These are phyloP conservation scores for Metallyticus violacea DNA, from an alignment of 2,888 invertebrate genomes.

Conservation along the genomic window DNA sequence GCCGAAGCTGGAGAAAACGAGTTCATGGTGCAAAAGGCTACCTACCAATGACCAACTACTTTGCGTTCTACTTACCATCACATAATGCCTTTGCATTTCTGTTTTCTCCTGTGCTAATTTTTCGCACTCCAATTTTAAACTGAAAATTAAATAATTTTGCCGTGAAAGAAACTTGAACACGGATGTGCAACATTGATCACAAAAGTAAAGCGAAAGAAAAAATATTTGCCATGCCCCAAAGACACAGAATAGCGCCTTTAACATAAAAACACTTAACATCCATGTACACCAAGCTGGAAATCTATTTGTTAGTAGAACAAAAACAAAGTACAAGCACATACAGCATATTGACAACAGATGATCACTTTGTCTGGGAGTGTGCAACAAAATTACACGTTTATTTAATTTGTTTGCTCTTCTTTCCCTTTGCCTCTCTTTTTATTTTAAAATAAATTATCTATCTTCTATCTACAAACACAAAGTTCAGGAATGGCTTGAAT, in stretches of 20 bases:
- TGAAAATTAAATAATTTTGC: slow-evolving; percentile 45
- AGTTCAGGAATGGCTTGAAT: not conserved
- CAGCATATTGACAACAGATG: not conserved
- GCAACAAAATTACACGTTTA: no score
- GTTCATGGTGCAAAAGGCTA: not conserved
- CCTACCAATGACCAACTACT: not conserved
- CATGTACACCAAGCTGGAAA: not conserved
- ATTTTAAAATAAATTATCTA: no score
- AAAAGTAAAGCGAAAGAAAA: slow-evolving; percentile 34
- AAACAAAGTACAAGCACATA: not conserved
- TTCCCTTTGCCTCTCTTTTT: no score
- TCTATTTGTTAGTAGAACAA: not conserved
- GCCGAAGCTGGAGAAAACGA: not conserved
- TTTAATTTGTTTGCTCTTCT: no score
- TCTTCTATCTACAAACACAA: not conserved
- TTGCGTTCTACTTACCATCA: slow-evolving; percentile 65
- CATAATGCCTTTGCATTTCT: slow-evolving; percentile 85
- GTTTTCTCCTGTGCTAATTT: slow-evolving; percentile 84
- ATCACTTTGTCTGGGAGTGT: not conserved
- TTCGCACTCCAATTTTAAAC: slow-evolving; percentile 81
- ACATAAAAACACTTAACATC: not conserved
- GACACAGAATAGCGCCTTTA: not conserved
- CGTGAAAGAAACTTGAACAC: slow-evolving; percentile 43
- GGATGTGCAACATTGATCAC: slow-evolving; percentile 30
- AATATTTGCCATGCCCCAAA: not conserved